Conservation (phyloP, 2,888 invertebrate genomes). For the Acanthococcus lagerstroemiae region DNA sequence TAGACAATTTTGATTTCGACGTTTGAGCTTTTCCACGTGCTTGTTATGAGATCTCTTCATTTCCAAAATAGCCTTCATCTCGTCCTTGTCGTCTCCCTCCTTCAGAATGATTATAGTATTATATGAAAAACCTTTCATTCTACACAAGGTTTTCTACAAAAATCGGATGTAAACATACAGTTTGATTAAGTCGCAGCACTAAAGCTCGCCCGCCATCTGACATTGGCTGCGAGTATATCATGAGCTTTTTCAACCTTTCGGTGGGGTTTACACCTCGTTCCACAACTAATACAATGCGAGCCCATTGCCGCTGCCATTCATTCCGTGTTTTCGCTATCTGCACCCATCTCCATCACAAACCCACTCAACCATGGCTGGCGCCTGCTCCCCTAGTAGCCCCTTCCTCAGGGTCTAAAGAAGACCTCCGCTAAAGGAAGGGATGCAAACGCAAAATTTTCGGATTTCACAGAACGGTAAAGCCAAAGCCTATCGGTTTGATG, state of each 20-base stretch:
- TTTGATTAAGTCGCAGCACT: constrained; percentile 78
- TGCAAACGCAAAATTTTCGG: too few species aligned
- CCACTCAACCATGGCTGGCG: too few species aligned
- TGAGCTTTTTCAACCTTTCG: constrained; percentile 71
- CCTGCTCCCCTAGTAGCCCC: too few species aligned
- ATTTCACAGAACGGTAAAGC: too few species aligned
- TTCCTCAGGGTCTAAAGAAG: too few species aligned
- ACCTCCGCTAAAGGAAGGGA: too few species aligned
- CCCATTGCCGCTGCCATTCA: constrained; percentile 98
- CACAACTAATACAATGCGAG: constrained; percentile 90
- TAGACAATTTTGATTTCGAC: constrained; percentile 30
- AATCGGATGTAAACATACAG: constrained; percentile 48
- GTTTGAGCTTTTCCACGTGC: constrained; percentile 57
- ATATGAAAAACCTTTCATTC: too few species aligned
- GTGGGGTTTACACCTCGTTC: constrained; percentile 91
- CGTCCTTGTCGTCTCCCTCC: constrained; percentile 88
- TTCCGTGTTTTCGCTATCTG: constrained; percentile 93
- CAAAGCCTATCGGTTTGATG: too few species aligned
- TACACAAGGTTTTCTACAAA: too few species aligned
- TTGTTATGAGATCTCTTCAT: constrained; percentile 78
- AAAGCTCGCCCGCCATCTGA: constrained; percentile 75
- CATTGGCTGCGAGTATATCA: constrained; percentile 91
- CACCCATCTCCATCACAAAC: too few species aligned
- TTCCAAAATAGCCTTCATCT: constrained; percentile 85
- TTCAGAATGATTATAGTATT: constrained; percentile 45